Percentiles rank a stretch among this genome's conserved stretches.
Evolutionary conservation across 2,888 invertebrate species (phyloP).

Genomic region (Congeria kusceri): DNA sequence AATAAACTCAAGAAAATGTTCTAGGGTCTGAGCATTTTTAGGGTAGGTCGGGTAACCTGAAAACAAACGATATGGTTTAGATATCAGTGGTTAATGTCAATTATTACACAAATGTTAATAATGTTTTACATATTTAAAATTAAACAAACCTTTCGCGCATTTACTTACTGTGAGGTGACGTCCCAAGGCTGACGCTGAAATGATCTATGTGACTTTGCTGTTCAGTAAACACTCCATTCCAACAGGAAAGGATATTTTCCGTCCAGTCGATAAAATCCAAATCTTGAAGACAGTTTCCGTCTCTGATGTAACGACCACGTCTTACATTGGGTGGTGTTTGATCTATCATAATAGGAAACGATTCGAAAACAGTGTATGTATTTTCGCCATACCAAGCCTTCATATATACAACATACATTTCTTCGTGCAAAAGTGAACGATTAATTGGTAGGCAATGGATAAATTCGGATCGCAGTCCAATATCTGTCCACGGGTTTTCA

Average conservation of each 20-base stretch:
- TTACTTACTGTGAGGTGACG: slow-evolving; percentile 31
- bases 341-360: slow-evolving; percentile 57
- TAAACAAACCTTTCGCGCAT: too few relatives aligned
- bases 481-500: slow-evolving; percentile 59
- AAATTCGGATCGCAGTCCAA: slow-evolving; percentile 29
- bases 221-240: slow-evolving; percentile 45
- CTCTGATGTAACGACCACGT: slow-evolving; percentile 56
- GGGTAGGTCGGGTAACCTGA: too few relatives aligned
- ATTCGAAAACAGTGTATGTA: slow-evolving; percentile 34
- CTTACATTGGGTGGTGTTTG: slow-evolving; percentile 58
- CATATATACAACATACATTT: slow-evolving; percentile 37
- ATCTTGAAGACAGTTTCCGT: slow-evolving; percentile 57
- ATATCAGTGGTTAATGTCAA: background rate
- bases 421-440: slow-evolving; percentile 30
- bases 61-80: background rate
- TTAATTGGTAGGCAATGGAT: slow-evolving; percentile 50
- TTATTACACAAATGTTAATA: background rate
- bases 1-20: too few relatives aligned
- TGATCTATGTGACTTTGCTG: slow-evolving; percentile 8
- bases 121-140: too few relatives aligned
- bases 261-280: slow-evolving; percentile 50
- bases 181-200: slow-evolving; percentile 15
- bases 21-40: background rate
- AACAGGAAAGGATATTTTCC: slow-evolving; percentile 51
- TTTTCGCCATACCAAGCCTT: slow-evolving; percentile 55